phyloP scores from a whole-genome alignment of 2,888 invertebrate genomes.

The Tolmerus cingulatus region DNA sequence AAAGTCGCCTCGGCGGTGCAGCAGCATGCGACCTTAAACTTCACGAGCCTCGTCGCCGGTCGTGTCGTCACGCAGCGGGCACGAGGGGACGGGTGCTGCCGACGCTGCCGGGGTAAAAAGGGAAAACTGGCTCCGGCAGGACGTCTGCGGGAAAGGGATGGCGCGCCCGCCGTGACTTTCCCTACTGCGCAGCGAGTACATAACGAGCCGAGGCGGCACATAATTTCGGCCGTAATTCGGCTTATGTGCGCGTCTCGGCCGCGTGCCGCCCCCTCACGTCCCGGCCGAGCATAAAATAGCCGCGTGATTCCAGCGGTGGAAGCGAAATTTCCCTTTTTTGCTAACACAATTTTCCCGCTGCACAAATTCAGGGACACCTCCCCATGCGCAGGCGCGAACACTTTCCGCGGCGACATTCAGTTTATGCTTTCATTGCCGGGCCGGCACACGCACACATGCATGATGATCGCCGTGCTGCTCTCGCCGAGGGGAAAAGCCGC shows the following conservation, averaged over 20 bases:
- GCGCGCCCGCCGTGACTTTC: neutral
- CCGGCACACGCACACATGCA: neutral
- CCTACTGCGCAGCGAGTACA: constrained; percentile 20
- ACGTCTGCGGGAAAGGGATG: neutral
- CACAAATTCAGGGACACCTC: constrained; percentile 29
- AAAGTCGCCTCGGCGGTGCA: neutral
- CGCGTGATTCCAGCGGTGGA: neutral
- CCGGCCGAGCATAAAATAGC: neutral
- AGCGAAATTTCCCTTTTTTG: constrained; percentile 44
- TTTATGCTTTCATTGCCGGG: neutral
- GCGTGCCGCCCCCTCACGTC: neutral
- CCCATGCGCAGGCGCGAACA: constrained; percentile 7
- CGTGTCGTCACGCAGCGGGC: neutral
- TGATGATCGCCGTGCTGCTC: neutral
- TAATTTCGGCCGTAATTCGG: constrained; percentile 25
- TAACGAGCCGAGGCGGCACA: neutral
- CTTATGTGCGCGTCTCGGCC: neutral
- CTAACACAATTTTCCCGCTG: constrained; percentile 31
- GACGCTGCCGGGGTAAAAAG: neutral
- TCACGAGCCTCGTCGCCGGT: neutral
- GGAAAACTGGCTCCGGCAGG: neutral
- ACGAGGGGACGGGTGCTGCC: neutral
- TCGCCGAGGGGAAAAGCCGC: constrained; percentile 2
- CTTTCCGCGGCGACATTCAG: neutral
- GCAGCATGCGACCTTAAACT: constrained; percentile 35